Conservation (phyloP, 2,888 invertebrate genomes). For the Meloe dianella region DNA sequence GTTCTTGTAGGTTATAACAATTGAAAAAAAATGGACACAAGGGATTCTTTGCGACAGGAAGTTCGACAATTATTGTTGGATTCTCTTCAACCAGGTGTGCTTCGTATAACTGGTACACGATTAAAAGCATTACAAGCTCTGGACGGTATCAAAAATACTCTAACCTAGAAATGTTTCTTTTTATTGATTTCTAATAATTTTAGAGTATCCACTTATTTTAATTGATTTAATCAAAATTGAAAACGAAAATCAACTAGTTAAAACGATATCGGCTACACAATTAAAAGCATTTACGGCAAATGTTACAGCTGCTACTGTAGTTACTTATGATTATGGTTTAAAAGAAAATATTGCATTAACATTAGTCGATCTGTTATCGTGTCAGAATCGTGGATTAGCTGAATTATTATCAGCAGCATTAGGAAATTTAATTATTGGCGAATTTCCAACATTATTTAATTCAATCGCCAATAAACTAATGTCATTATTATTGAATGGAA, state of each 20-base stretch:
- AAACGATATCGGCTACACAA: conserved; percentile 41
- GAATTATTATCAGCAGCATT: conserved; percentile 25
- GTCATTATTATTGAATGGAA: conserved; percentile 35
- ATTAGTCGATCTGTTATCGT: conserved; percentile 28
- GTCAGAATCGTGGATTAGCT: conserved; percentile 20
- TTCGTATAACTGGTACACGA: background rate
- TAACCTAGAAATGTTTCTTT: background rate
- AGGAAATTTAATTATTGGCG: conserved; percentile 21
- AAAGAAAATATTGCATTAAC: conserved; percentile 23
- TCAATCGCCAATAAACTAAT: conserved; percentile 31
- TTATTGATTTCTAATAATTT: conserved; percentile 15
- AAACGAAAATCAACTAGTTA: conserved; percentile 37
- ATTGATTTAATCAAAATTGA: conserved; percentile 37
- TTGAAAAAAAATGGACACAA: background rate
- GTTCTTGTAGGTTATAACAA: conserved; percentile 1
- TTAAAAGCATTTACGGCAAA: conserved; percentile 41
- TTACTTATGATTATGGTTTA: conserved; percentile 19
- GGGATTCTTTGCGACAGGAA: background rate
- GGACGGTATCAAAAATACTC: background rate
- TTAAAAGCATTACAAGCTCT: conserved; percentile 8
- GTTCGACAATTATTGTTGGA: conserved; percentile 4
- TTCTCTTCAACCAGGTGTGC: background rate
- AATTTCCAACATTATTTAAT: conserved; percentile 25
- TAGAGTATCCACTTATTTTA: conserved; percentile 42
- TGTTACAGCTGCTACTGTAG: conserved; percentile 11